Base-by-base conservation (phyloP, 2,888 invertebrate genomes). In the Rhamnusium bicolor region DNA sequence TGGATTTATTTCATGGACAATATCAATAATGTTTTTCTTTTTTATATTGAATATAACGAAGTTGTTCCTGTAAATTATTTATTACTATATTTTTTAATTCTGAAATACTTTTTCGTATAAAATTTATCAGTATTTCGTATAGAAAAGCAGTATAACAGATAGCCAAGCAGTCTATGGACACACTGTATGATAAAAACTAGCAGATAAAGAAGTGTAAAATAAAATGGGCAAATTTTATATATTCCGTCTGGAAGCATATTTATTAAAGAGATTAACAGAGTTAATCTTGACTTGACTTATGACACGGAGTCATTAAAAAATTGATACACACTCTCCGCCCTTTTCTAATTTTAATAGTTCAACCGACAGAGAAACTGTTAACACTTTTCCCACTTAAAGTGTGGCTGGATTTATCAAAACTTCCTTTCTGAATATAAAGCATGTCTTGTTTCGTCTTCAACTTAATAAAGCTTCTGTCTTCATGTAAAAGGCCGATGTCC, bases 391-490 rank as follows among this genome's bases (percentile, higher is more conserved):
- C 51, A n/a, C 21, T 29, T 71, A 12, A 71, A 71, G 71, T 65
- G 73, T 72, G 12, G 70, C 74, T 76, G 73, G 68, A 71, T 76
- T 53, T 60, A 75, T 79, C 79, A 77, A 80, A 80, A 77, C 77
- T 82, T 83, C 83, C 82, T 82, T 79, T 81, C 76, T 69, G 76
- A 80, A 81, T 79, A 83, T 80, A 82, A 82, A 79, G 81, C 82
- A 77, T 79, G 76, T 83, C 82, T 83, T 84, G 79, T 82, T 80
- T 79, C 69, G 70, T 73, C 69, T 74, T 66, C 66, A 70, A 62
- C 56, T 73, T 47, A 73, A 74, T 72, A 61, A 69, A 69, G 47
- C 69, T 62, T 72, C 73, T 73, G 60, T 71, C 66, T 75, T 67
- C 74, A 56, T 62, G 67, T n/a, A 49, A 69, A 69, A 75, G 75